Conservation (phyloP, 37 sponge, comb jelly and placozoan genomes). For the Cliona cf. orientalis region DNA sequence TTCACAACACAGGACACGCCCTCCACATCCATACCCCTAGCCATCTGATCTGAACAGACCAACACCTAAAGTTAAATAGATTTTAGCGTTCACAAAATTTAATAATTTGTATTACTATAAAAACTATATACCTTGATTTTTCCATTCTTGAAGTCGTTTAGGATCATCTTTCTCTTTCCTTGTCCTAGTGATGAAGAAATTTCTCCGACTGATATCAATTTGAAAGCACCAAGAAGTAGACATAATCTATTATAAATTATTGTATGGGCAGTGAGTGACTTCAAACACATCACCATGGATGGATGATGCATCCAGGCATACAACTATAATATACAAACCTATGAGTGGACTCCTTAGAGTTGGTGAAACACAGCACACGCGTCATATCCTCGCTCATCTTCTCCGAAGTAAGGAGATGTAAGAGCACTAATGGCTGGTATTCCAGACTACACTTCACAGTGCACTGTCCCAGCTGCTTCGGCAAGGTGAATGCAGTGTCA, state of each 20-base stretch:
- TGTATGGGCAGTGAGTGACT: too few relatives aligned
- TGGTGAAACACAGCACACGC: slow-evolving; percentile 89
- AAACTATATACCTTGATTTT: slow-evolving; percentile 36
- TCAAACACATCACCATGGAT: too few relatives aligned
- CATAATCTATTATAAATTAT: slow-evolving; percentile 30
- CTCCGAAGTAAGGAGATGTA: slow-evolving; percentile 53
- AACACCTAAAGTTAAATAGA: slow-evolving; percentile 72
- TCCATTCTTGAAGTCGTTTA: slow-evolving; percentile 68
- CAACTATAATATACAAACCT: too few relatives aligned
- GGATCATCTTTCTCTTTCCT: slow-evolving; percentile 51
- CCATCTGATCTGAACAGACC: slow-evolving; percentile 93
- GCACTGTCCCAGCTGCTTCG: slow-evolving; percentile 43
- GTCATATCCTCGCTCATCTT: not conserved
- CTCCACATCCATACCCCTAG: slow-evolving; percentile 95
- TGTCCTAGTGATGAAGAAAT: slow-evolving; percentile 63
- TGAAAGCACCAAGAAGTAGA: slow-evolving; percentile 56
- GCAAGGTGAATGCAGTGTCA: slow-evolving; percentile 23
- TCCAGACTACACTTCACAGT: slow-evolving; percentile 33
- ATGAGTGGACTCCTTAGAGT: slow-evolving; percentile 79
- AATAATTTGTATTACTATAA: too few relatives aligned
- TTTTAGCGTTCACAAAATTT: not conserved
- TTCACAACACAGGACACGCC: slow-evolving; percentile 74
- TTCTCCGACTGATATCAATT: slow-evolving; percentile 64
- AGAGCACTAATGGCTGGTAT: slow-evolving; percentile 79
- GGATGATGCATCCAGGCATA: too few relatives aligned